A percentile compares a stretch with the other conserved stretches of the same genome.
Evolutionary conservation across 2,113 vertebrate genomes (phyloP).

Genomic region (Brienomyrus longianalis): DNA sequence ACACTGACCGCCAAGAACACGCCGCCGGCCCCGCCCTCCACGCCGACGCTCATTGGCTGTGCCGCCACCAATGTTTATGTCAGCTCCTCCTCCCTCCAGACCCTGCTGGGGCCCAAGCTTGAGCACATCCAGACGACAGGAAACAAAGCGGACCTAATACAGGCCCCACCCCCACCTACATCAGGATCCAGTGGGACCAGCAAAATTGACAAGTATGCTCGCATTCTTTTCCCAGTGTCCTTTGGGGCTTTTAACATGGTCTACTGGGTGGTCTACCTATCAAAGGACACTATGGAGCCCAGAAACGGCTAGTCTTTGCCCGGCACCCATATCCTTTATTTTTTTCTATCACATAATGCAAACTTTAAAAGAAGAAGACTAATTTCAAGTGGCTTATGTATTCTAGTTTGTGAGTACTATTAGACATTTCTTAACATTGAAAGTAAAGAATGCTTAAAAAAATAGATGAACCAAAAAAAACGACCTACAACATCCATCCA

Average conservation of each 20-base stretch:
- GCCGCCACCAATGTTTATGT: conserved; percentile 52
- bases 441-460: conserved; percentile 24
- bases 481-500: conserved; percentile 19
- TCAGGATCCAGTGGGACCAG: conserved; percentile 76
- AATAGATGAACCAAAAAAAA: conserved; percentile 11
- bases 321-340: conserved; percentile 44
- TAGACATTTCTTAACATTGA: conserved; percentile 30
- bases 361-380: not conserved
- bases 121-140: conserved; percentile 74
- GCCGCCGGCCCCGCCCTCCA: conserved; percentile 66
- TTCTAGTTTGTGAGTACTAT: conserved; percentile 22
- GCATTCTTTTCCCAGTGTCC: conserved; percentile 95
- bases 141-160: conserved; percentile 67
- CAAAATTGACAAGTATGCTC: conserved; percentile 98
- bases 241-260: conserved; percentile 98
- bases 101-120: conserved; percentile 76
- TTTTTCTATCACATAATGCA: conserved; percentile 45
- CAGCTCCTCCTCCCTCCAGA: conserved; percentile 67
- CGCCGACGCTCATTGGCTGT: conserved; percentile 65
- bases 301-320: conserved; percentile 64
- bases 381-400: not conserved
- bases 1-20: conserved; percentile 67
- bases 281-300: conserved; percentile 90
- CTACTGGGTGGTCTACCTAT: conserved; percentile 99
- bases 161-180: conserved; percentile 62